These are phyloP conservation scores for Lissocephala sabroskyi DNA, from an alignment of 2,888 invertebrate genomes.

Conservation along the genomic window DNA sequence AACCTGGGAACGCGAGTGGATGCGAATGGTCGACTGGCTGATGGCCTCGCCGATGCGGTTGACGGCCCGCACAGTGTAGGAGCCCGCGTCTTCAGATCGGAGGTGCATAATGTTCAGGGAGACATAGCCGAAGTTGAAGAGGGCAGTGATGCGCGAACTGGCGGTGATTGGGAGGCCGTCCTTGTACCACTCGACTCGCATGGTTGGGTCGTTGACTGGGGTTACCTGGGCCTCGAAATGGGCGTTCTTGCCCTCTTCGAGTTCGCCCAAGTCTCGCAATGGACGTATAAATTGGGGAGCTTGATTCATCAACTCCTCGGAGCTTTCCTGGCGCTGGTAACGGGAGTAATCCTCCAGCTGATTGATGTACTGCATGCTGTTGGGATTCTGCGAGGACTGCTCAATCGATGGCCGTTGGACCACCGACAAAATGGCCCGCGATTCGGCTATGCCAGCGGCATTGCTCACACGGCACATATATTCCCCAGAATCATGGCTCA, in stretches of 20 bases:
- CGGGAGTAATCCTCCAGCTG: conserved; percentile 92
- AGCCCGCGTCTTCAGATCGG: conserved; percentile 98
- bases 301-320: conserved; percentile 86
- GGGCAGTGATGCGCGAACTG: conserved; percentile 96
- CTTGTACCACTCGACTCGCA: conserved; percentile 97
- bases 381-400: conserved; percentile 91
- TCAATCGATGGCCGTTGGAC: conserved; percentile 88
- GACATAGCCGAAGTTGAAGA: conserved; percentile 99
- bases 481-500: conserved; percentile 89
- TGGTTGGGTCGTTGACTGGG: conserved; percentile 92
- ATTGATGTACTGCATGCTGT: conserved; percentile 90
- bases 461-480: conserved; percentile 92
- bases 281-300: conserved; percentile 91
- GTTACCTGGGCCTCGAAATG: conserved; percentile 95
- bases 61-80: conserved; percentile 92
- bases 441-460: conserved; percentile 89
- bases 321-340: conserved; percentile 87
- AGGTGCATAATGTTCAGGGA: conserved; percentile 98
- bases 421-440: conserved; percentile 85
- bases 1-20: conserved; percentile 85
- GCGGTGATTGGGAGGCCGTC: conserved; percentile 96
- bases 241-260: conserved; percentile 92
- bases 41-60: conserved; percentile 93
- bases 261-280: conserved; percentile 87
- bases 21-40: conserved; percentile 84